These are phyloP conservation scores for Lycia hirtaria DNA, from an alignment of 2,888 invertebrate species.

Conservation along the genomic window DNA sequence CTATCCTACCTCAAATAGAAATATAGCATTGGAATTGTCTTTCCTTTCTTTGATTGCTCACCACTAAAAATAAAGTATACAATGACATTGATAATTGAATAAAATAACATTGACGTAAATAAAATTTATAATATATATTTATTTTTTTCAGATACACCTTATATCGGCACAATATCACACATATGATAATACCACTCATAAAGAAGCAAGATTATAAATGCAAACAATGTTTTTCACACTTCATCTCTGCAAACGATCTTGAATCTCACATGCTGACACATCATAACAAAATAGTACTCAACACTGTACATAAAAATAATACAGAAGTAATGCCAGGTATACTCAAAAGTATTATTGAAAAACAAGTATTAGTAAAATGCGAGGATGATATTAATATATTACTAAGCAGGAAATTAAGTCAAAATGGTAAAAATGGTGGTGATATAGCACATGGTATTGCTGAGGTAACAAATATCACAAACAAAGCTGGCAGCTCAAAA, in stretches of 20 bases:
- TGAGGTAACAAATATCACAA: neutral
- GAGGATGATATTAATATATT: constrained; percentile 27
- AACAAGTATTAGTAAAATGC: constrained; percentile 27
- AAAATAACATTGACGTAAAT: no score
- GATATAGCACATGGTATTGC: no score
- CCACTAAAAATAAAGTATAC: no score
- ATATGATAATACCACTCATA: constrained; percentile 60
- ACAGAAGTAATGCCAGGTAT: constrained; percentile 21
- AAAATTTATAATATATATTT: no score
- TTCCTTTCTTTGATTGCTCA: no score
- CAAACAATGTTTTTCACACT: constrained; percentile 44
- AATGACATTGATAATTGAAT: no score
- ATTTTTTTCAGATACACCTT: constrained; percentile 54
- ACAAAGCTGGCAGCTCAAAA: neutral
- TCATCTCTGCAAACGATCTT: constrained; percentile 45
- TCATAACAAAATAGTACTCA: neutral
- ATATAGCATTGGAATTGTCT: no score
- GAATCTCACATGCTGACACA: constrained; percentile 41
- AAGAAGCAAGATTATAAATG: constrained; percentile 49
- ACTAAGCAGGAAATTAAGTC: neutral
- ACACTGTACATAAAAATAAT: neutral
- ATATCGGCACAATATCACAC: constrained; percentile 54
- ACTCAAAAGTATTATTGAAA: constrained; percentile 29
- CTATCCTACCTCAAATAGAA: no score
- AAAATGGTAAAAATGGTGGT: neutral